Evolutionary conservation across 2,113 vertebrate genomes (phyloP).

Genomic region (Tragelaphus strepsiceros): DNA sequence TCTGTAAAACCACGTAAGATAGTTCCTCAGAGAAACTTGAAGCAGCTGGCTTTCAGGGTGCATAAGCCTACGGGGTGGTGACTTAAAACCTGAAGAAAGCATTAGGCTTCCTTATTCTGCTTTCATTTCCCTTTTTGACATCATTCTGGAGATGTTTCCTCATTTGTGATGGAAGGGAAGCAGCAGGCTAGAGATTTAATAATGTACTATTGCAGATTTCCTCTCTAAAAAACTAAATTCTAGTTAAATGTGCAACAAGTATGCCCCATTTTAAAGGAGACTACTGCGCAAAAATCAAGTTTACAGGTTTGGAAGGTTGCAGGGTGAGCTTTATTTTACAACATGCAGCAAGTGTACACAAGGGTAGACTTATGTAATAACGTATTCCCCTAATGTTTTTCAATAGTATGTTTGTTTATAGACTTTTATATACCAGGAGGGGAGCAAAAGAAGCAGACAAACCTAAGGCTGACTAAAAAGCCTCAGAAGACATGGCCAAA

Average conservation of each 20-base stretch:
- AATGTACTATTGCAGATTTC: background rate
- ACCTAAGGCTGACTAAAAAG: background rate
- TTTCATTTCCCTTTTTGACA: slow-evolving; percentile 9
- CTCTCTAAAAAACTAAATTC: background rate
- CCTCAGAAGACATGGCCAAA: background rate
- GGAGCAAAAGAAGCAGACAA: background rate
- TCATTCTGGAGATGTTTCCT: background rate
- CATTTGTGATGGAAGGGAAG: background rate
- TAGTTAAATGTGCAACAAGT: background rate
- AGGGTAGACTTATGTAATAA: background rate
- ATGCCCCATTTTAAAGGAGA: background rate
- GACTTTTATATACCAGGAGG: background rate
- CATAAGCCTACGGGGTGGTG: background rate
- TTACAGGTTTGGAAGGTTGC: background rate
- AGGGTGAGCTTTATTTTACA: background rate
- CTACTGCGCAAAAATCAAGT: background rate
- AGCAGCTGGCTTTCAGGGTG: background rate
- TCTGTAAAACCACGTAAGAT: background rate
- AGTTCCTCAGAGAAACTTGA: background rate
- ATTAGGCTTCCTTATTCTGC: background rate
- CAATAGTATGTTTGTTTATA: background rate
- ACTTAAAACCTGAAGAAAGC: background rate
- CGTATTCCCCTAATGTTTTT: background rate
- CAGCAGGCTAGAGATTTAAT: background rate
- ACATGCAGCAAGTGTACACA: background rate